Evolutionary conservation across 2,113 vertebrate species (phyloP).

Genomic region (Herpailurus yagouaroundi): DNA sequence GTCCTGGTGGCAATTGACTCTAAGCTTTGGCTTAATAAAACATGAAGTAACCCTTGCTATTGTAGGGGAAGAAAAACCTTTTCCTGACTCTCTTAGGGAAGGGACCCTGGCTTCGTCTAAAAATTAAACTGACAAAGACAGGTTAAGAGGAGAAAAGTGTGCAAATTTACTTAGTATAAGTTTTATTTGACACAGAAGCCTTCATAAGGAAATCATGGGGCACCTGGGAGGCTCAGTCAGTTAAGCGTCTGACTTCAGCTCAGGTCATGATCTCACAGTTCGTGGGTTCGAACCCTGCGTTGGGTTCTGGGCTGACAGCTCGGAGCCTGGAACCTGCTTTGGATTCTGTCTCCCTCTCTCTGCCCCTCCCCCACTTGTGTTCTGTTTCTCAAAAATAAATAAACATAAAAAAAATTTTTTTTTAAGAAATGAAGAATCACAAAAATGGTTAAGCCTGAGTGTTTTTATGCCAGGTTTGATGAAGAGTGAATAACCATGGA

Average conservation of each 20-base stretch:
- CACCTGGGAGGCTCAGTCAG: no score
- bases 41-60: not conserved
- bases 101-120: not conserved
- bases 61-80: not conserved
- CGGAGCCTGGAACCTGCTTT: no score
- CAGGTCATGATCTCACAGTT: no score
- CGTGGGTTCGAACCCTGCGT: no score
- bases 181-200: not conserved
- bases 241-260: no score
- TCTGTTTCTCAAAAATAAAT: no score
- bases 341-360: no score
- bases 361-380: no score
- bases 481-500: not conserved
- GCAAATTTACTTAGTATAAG: not conserved
- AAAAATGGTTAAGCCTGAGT: not conserved
- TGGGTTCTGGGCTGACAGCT: no score
- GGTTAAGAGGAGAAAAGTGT: not conserved
- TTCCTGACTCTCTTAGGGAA: not conserved
- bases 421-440: not conserved
- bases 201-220: not conserved
- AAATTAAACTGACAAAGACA: not conserved
- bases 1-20: not conserved
- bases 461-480: not conserved
- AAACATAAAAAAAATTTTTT: no score
- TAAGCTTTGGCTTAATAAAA: not conserved